A percentile compares a stretch with the other conserved stretches of the same genome.
These are phyloP conservation scores for Mnemiopsis leidyi DNA, from an alignment of 37 sponge, comb jelly and placozoan species.

Conservation along the genomic window DNA sequence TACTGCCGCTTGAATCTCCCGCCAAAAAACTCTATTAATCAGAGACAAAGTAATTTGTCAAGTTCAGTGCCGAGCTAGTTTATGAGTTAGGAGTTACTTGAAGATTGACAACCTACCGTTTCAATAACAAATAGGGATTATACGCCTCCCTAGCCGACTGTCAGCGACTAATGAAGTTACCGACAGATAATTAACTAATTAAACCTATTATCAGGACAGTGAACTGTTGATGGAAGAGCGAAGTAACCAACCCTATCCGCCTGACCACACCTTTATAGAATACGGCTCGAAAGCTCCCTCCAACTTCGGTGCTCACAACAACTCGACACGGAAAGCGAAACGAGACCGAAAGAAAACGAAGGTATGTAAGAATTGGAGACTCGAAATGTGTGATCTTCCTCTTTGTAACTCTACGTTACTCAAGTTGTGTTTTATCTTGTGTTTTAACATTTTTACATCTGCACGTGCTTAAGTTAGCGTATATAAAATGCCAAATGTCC, in stretches of 20 bases:
- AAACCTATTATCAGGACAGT: slow-evolving; percentile 28
- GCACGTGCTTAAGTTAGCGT: neutral
- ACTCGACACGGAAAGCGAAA: neutral
- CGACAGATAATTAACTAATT: neutral
- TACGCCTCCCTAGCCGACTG: too few relatives aligned
- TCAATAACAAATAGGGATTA: too few relatives aligned
- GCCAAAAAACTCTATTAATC: neutral
- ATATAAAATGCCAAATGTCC: neutral
- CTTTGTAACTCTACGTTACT: neutral
- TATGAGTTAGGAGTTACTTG: too few relatives aligned
- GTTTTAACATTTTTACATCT: neutral
- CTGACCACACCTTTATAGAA: slow-evolving; percentile 37
- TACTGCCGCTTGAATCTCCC: neutral
- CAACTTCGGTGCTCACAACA: slow-evolving; percentile 22
- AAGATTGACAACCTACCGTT: too few relatives aligned
- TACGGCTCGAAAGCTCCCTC: slow-evolving; percentile 35
- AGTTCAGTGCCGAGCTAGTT: too few relatives aligned
- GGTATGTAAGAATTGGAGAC: neutral
- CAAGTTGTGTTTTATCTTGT: neutral
- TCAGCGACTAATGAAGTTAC: too few relatives aligned
- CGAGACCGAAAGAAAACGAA: slow-evolving; percentile 54
- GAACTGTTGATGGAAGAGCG: slow-evolving; percentile 55
- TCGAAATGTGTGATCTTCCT: neutral
- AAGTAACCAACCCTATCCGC: slow-evolving; percentile 21
- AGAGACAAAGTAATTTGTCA: neutral